Conservation (phyloP, 2,113 vertebrate species). For the Labrus mixtus region DNA sequence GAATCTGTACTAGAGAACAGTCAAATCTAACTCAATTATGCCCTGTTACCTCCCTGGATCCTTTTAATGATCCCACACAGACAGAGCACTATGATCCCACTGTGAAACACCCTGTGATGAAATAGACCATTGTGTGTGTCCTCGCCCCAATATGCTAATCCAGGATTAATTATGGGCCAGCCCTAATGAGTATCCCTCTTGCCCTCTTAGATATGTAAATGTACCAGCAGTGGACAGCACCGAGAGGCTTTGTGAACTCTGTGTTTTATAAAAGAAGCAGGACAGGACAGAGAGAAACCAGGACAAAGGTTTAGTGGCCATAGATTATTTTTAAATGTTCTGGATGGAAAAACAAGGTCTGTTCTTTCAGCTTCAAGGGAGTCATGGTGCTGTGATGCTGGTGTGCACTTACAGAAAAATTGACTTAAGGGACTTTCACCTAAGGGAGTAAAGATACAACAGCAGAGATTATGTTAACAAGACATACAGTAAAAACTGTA, state of each 20-base stretch:
- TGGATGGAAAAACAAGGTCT: background rate
- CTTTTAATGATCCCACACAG: slow-evolving; percentile 73
- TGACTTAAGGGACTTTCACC: background rate
- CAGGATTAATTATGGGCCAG: slow-evolving; percentile 78
- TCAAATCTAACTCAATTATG: slow-evolving; percentile 48
- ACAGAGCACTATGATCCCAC: slow-evolving; percentile 67
- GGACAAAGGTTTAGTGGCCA: slow-evolving; percentile 40
- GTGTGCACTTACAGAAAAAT: background rate
- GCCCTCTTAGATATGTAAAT: slow-evolving; percentile 80
- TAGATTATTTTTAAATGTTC: slow-evolving; percentile 39
- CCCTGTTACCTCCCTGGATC: slow-evolving; percentile 54
- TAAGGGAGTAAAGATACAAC: background rate
- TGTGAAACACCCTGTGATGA: slow-evolving; percentile 69
- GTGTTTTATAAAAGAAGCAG: slow-evolving; percentile 37
- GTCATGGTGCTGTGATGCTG: background rate
- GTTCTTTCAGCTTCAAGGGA: background rate
- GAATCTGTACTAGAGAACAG: slow-evolving; percentile 30
- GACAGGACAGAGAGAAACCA: slow-evolving; percentile 22
- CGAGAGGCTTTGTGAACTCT: slow-evolving; percentile 64
- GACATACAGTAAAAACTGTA: background rate
- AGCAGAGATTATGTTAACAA: background rate
- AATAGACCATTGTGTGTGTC: slow-evolving; percentile 78
- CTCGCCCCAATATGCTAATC: slow-evolving; percentile 78
- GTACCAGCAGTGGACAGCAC: slow-evolving; percentile 58
- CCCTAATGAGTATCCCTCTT: slow-evolving; percentile 74